Conservation (phyloP, 2,888 invertebrate species). For the Dryomyza anilis region DNA sequence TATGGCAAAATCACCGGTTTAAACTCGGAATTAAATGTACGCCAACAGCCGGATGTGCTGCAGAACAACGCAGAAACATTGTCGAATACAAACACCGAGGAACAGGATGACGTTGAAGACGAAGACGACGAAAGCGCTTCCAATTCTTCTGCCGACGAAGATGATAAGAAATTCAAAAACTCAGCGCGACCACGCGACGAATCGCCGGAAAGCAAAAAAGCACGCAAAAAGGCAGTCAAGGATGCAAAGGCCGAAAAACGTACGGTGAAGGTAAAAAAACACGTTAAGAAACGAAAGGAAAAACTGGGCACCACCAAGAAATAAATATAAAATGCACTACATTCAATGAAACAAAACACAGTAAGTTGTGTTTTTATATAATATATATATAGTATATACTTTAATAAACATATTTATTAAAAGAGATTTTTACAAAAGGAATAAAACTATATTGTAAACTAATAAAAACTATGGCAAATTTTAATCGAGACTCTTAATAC, state of each 20-base stretch:
- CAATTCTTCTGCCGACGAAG: slow-evolving; percentile 40
- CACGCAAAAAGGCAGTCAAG: slow-evolving; percentile 86
- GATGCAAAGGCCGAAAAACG: slow-evolving; percentile 87
- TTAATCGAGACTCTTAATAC: no score
- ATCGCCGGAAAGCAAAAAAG: slow-evolving; percentile 78
- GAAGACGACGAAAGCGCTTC: slow-evolving; percentile 35
- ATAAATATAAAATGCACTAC: no score
- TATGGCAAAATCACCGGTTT: slow-evolving; percentile 89
- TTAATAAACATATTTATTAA: no score
- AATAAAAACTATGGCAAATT: no score
- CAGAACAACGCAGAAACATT: slow-evolving; percentile 28
- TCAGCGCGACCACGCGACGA: slow-evolving; percentile 78
- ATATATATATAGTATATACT: no score
- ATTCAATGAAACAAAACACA: no score
- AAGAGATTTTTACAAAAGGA: no score
- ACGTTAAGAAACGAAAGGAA: slow-evolving; percentile 88
- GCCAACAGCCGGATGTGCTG: slow-evolving; percentile 70
- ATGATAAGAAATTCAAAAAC: slow-evolving; percentile 67
- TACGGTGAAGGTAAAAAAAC: slow-evolving; percentile 89
- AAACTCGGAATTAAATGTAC: slow-evolving; percentile 77
- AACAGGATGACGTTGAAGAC: slow-evolving; percentile 37
- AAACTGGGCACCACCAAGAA: background rate
- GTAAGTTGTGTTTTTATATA: no score
- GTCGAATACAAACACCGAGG: slow-evolving; percentile 31
- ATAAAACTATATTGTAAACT: no score